Base-by-base conservation (phyloP, 2,113 vertebrate species). In the Cheilinus undulatus region DNA sequence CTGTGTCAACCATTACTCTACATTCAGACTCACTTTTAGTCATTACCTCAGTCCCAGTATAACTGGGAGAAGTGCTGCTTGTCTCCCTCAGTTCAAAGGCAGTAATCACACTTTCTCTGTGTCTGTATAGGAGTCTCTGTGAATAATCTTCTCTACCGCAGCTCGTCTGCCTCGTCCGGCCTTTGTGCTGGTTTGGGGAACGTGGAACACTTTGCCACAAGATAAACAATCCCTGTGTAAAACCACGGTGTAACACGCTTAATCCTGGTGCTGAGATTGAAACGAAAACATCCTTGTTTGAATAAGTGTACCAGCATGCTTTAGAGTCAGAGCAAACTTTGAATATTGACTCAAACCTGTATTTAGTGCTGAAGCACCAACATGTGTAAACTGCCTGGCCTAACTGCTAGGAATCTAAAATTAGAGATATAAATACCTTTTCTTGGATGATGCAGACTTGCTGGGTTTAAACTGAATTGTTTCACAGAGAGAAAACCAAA, bases 361-460 rank as follows among this genome's bases (percentile, higher is more conserved):
- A 10, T 42, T 23, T 23, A 51, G 10, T 1, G 38, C 5, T 46
- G 9, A 24, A 30, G 20, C 11, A 38, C 19, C 3, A 2, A 40
- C 26, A 14, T 2, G 13, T 40, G 13, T 19, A 43, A 5, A 43
- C 17, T 7, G 17, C 17, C 15, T 38, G 2, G 7, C 17, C 40
- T 40, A 23, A 40, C 20, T 30, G 10, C 8, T 43, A 12, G 42
- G 45, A 66, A 67, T 7, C 56, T 38, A n/a, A 68, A 68, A 61
- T 46, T 8, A 38, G 28, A 67, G 30, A n/a, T 69, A 15, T 49
- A 72, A 73, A 73, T 78, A 67, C 28, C 54, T 72, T 72, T 42
- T 11, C 24, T 48, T 53, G 20, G 42, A 48, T 54, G 59, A 8
- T 30, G 36, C 19, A 22, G 20, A 15, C 34, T 50, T 34, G 43